These are phyloP conservation scores for Otus sunia DNA, from an alignment of 2,113 vertebrate species.

Conservation along the genomic window DNA sequence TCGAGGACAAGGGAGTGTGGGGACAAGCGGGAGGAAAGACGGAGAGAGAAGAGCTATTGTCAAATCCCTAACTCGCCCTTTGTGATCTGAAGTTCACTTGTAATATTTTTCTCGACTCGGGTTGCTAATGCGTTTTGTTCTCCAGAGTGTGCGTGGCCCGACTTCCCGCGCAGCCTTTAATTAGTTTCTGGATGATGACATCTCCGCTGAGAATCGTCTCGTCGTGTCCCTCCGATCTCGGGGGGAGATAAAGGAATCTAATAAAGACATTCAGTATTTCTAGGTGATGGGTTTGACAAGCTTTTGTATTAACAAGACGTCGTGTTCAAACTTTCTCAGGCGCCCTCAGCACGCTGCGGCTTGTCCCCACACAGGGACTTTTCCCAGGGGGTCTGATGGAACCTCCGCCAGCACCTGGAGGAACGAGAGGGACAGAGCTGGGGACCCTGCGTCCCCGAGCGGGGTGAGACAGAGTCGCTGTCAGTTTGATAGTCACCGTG, in stretches of 20 bases:
- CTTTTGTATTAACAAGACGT: conserved; percentile 73
- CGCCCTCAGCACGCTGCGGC: not conserved
- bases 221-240: conserved; percentile 67
- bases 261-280: conserved; percentile 78
- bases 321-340: conserved; percentile 53
- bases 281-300: conserved; percentile 79
- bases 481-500: not conserved
- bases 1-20: accelerated
- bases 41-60: conserved; percentile 41
- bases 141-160: conserved; percentile 67
- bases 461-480: not conserved
- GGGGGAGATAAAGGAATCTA: conserved; percentile 78
- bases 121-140: conserved; percentile 76
- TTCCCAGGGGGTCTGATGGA: conserved; percentile 19
- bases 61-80: conserved; percentile 70
- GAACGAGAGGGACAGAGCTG: not conserved
- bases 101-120: conserved; percentile 64
- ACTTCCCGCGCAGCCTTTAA: conserved; percentile 77
- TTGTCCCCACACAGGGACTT: not conserved
- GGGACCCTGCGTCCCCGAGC: not conserved
- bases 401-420: not conserved
- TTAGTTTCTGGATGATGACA: conserved; percentile 82
- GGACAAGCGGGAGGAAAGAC: not conserved
- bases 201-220: conserved; percentile 72
- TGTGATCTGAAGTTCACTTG: conserved; percentile 73